Evolutionary conservation across 1,140 invertebrate species (phyloP), one percentile per base, ranked within the genome.

Genomic region (Bombus haemorrhoidalis): DNA sequence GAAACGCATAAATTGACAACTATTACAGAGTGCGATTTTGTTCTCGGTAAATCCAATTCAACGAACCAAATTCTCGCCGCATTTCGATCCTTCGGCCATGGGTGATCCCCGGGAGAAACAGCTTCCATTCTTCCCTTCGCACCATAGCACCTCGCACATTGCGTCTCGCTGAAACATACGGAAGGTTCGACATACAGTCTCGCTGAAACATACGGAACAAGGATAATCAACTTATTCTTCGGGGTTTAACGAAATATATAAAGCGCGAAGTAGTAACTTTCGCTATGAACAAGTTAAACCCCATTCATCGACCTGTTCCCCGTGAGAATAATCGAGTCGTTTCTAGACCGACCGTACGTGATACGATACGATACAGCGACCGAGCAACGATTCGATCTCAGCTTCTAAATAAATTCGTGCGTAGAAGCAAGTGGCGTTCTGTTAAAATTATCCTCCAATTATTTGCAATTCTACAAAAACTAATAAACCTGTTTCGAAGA

Each of bases 41-140:
- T 81, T 57, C 37, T 34, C 28, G 32, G 5, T 6, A 18, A 43
- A 78, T 66, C 3, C 22, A 34, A 12, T 59, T 41, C 13, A 25
- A 71, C 89, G 37, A 89, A 96, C 95, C 92, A 95, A 96, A 75
- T 96, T 95, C 72, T 95, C 95, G 1, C 95, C 97, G 93, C 97
- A 97, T 75, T 96, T 96, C 0, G 97, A 97, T 39, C 97, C 97
- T 85, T 97, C 97, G 5, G 96, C 97, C 22, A 96, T 96, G 12
- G 96, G 95, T 85, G 96, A 95, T 6, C 96, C 93, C 1, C 10
- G 18, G 10, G 81, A 59, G 9, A 41, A 37, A 47, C 90, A 90
- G 32, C n/a, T 83, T 5, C 80, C 15, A 0, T 59, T 37, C 32
- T 88, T 86, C 32, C 53, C n/a, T 34, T 47, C 37, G 87, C 97